Evolutionary conservation across 2,113 vertebrate genomes (phyloP).

Genomic region (Cyphomyrus plagiostoma): DNA sequence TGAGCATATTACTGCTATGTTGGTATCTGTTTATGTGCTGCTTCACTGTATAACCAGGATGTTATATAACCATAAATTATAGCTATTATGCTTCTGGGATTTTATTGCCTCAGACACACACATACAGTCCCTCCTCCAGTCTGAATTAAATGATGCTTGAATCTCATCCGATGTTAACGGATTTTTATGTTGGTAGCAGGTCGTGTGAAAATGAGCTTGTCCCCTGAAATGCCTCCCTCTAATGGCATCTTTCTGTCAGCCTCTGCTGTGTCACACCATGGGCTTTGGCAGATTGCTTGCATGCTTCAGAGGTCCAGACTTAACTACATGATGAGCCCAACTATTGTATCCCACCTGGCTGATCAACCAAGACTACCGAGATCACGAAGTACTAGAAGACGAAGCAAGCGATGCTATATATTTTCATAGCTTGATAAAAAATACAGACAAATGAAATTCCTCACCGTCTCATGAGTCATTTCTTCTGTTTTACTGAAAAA

Average conservation of each 20-base stretch:
- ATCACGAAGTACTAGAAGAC: not conserved
- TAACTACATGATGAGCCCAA: not conserved
- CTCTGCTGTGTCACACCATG: not conserved
- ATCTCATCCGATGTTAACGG: not conserved
- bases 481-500: not conserved
- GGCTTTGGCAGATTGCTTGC: not conserved
- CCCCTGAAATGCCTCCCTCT: not conserved
- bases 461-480: not conserved
- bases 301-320: not conserved
- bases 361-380: not conserved
- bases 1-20: not conserved
- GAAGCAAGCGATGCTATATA: not conserved
- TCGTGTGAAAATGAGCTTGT: not conserved
- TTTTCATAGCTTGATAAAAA: not conserved
- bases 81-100: not conserved
- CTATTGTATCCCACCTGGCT: not conserved
- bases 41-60: not conserved
- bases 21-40: not conserved
- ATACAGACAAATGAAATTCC: slow-evolving; percentile 2
- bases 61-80: not conserved
- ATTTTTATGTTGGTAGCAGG: not conserved
- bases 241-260: not conserved
- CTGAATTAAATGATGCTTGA: slow-evolving; percentile 8
- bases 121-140: not conserved
- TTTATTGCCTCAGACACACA: not conserved